Percentiles rank a stretch among this genome's conserved stretches.
These are phyloP conservation scores for Eilema griseolum DNA, from an alignment of 2,888 invertebrate species.

Conservation along the genomic window DNA sequence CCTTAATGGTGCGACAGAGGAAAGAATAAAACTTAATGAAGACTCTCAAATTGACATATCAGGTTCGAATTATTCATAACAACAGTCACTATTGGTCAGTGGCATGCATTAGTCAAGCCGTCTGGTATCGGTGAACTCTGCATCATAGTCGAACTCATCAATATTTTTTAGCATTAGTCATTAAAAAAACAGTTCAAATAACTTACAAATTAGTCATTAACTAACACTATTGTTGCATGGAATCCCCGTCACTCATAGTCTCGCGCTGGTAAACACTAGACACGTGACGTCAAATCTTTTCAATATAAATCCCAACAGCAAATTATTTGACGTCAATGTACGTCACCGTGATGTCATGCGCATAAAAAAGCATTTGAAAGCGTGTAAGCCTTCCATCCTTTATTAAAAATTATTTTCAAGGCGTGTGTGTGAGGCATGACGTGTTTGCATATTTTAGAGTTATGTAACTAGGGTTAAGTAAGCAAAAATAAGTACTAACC, in stretches of 20 bases:
- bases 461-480: no score
- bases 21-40: neutral
- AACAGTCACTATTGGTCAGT: constrained; percentile 1
- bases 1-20: no score
- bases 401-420: neutral
- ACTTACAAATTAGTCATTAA: constrained; percentile 16
- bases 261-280: constrained; percentile 11
- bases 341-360: constrained; percentile 55
- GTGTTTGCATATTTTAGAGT: neutral
- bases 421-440: neutral
- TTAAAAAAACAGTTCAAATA: constrained; percentile 18
- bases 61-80: neutral
- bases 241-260: constrained; percentile 31
- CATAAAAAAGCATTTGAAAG: constrained; percentile 48
- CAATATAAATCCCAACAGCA: constrained; percentile 19
- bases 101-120: neutral
- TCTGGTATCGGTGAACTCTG: neutral
- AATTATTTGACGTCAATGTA: constrained; percentile 26
- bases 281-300: constrained; percentile 32
- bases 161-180: constrained; percentile 11
- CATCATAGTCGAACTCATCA: neutral
- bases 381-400: constrained; percentile 20
- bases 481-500: no score
- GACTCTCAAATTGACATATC: neutral
- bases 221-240: constrained; percentile 13